Evolutionary conservation across 2,113 vertebrate genomes (phyloP).

Genomic region (Sphaerodactylus townsendi): DNA sequence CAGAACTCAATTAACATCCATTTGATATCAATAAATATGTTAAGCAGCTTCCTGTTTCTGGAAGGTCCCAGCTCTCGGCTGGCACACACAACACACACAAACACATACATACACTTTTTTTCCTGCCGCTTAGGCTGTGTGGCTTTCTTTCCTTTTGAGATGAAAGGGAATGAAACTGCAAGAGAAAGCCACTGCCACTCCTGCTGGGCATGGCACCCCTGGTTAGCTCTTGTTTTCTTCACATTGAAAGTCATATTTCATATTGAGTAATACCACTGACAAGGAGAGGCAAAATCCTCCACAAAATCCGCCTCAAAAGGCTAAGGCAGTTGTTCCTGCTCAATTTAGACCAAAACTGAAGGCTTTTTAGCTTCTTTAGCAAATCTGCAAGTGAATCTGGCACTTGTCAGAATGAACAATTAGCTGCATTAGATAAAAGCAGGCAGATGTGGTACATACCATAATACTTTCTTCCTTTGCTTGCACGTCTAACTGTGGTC

Average conservation of each 20-base stretch:
- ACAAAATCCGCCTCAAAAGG: background rate
- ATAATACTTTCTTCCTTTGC: background rate
- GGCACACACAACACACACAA: background rate
- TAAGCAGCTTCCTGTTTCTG: conserved; percentile 26
- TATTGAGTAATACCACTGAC: background rate
- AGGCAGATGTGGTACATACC: no score
- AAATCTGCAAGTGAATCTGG: background rate
- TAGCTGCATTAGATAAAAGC: background rate
- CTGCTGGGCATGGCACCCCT: background rate
- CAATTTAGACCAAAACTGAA: background rate
- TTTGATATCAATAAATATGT: conserved; percentile 35
- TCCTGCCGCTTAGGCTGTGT: background rate
- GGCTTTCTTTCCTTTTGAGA: background rate
- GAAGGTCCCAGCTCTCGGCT: background rate
- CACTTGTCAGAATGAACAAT: background rate
- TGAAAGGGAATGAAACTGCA: conserved; percentile 7
- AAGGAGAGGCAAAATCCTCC: background rate
- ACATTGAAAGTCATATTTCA: background rate
- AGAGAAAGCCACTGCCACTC: background rate
- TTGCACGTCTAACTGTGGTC: background rate
- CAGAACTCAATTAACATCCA: conserved; percentile 36
- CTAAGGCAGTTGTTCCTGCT: background rate
- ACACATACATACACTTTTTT: background rate
- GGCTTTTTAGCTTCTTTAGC: background rate
- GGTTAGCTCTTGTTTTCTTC: conserved; percentile 3